Evolutionary conservation across 2,888 invertebrate genomes (phyloP).

Genomic region (Cylindroiulus punctatus): DNA sequence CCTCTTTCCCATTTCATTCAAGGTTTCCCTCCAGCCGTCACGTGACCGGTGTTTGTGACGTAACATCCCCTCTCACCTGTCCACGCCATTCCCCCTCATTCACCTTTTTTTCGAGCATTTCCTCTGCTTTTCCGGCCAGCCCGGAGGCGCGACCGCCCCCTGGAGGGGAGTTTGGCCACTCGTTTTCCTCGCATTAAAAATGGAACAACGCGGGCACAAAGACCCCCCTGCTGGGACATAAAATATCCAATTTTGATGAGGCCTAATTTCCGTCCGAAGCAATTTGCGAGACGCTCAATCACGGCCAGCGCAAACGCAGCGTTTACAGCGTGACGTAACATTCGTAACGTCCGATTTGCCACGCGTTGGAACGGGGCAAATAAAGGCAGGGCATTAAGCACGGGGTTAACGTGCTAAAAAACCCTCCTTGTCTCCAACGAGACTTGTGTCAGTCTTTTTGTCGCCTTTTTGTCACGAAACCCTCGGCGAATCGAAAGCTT

Average conservation of each 20-base stretch:
- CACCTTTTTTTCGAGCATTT: not conserved
- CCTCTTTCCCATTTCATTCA: not conserved
- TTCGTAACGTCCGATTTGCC: not conserved
- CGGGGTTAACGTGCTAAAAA: conserved; percentile 1
- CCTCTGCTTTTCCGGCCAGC: conserved; percentile 15
- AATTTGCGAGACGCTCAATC: conserved; percentile 1
- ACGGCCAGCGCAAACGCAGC: not conserved
- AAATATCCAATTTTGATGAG: not conserved
- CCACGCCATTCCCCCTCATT: not conserved
- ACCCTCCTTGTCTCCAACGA: not conserved
- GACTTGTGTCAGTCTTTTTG: not conserved
- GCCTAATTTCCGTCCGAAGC: not conserved
- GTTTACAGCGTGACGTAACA: not conserved
- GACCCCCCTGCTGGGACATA: conserved; percentile 7
- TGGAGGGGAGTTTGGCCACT: not conserved
- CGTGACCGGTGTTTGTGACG: not conserved
- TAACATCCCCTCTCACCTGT: conserved; percentile 6
- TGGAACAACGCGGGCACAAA: conserved; percentile 5
- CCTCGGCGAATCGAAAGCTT: not conserved
- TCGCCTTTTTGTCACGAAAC: not conserved
- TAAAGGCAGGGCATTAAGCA: not conserved
- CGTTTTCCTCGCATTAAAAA: not conserved
- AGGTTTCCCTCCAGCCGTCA: not conserved
- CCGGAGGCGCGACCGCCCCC: not conserved
- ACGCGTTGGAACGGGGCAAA: not conserved